Conservation (phyloP, 1,140 invertebrate species). For the Nixonia krombeini region DNA sequence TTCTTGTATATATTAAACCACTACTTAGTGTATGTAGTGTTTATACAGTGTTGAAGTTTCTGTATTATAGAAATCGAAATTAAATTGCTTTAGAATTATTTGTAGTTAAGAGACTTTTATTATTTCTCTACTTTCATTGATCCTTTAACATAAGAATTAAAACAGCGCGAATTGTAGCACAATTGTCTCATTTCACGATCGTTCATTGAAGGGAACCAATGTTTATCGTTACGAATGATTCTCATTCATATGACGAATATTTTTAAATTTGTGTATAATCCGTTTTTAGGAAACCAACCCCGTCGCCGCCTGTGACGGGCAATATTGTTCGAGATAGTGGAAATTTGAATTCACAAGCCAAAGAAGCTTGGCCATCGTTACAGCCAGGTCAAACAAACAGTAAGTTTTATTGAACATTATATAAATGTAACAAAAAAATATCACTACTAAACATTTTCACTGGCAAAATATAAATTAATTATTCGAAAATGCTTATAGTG, state of each 20-base stretch:
- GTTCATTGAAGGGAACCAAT: too few relatives aligned
- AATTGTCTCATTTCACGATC: too few relatives aligned
- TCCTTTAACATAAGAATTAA: background rate
- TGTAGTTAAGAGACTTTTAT: background rate
- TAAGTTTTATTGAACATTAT: conserved; percentile 28
- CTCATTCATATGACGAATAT: background rate
- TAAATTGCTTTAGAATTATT: background rate
- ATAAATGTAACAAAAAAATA: conserved; percentile 4
- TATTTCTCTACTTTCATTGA: background rate
- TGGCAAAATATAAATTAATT: too few relatives aligned
- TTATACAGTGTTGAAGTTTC: background rate
- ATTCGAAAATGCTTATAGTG: too few relatives aligned
- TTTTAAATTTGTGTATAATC: conserved; percentile 1
- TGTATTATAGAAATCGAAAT: background rate
- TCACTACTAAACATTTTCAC: too few relatives aligned
- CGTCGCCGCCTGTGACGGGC: conserved; percentile 70
- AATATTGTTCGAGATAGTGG: conserved; percentile 66
- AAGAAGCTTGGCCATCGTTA: conserved; percentile 81
- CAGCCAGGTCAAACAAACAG: conserved; percentile 69
- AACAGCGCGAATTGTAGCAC: too few relatives aligned
- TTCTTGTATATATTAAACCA: too few relatives aligned
- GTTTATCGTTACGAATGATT: too few relatives aligned
- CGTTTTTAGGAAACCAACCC: conserved; percentile 70
- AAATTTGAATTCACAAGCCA: conserved; percentile 69
- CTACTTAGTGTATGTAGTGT: background rate